These are phyloP conservation scores for Hybognathus amarus DNA, from an alignment of 2,797 vertebrate genomes.

Conservation along the genomic window DNA sequence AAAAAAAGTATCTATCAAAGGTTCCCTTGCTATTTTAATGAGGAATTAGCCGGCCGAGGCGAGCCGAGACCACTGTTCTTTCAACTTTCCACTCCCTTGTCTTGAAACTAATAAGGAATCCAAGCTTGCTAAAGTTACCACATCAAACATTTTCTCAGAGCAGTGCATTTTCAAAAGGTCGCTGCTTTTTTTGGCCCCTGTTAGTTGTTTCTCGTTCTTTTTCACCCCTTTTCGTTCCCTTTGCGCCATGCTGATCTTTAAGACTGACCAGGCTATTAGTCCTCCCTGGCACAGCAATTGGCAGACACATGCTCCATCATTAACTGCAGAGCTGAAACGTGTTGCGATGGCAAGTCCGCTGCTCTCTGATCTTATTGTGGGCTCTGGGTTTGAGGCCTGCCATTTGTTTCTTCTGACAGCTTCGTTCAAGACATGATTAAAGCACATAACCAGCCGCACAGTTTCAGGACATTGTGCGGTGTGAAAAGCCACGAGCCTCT, in stretches of 20 bases:
- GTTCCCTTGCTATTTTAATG: slow-evolving; percentile 58
- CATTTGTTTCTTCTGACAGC: slow-evolving; percentile 71
- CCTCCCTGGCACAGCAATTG: slow-evolving; percentile 51
- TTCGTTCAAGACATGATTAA: slow-evolving; percentile 79
- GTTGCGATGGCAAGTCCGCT: slow-evolving; percentile 39
- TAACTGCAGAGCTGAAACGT: slow-evolving; percentile 66
- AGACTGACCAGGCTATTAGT: slow-evolving; percentile 65
- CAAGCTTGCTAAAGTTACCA: slow-evolving; percentile 56
- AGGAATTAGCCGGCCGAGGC: slow-evolving; percentile 59
- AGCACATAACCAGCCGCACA: slow-evolving; percentile 65
- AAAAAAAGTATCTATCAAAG: slow-evolving; percentile 46
- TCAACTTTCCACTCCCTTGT: slow-evolving; percentile 50
- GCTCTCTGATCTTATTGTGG: slow-evolving; percentile 68
- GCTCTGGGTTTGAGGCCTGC: slow-evolving; percentile 58
- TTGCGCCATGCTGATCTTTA: slow-evolving; percentile 56
- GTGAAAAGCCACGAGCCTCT: slow-evolving; percentile 39
- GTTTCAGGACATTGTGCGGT: slow-evolving; percentile 32
- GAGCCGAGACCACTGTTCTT: slow-evolving; percentile 43
- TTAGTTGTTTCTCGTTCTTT: slow-evolving; percentile 57
- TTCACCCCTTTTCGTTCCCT: slow-evolving; percentile 20
- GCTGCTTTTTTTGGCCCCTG: slow-evolving; percentile 44
- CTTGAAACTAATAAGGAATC: slow-evolving; percentile 59
- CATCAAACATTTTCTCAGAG: slow-evolving; percentile 61
- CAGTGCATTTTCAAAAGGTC: slow-evolving; percentile 64
- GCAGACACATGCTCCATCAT: slow-evolving; percentile 72